phyloP scores from a whole-genome alignment of 2,888 invertebrate genomes.

The Melieria crassipennis region DNA sequence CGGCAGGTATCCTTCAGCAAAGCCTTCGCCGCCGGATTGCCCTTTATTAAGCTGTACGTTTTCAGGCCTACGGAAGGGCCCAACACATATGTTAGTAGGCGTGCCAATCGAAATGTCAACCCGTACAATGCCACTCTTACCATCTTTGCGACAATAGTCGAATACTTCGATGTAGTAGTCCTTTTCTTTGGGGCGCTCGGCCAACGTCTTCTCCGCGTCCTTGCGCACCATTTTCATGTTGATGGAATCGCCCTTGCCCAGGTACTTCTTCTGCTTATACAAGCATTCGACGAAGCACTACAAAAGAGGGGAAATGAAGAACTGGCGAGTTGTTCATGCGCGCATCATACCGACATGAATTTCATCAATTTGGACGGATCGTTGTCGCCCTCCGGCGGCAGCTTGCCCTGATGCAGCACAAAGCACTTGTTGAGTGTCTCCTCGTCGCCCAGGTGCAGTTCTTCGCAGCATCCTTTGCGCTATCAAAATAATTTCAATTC shows the following conservation, averaged over 20 bases:
- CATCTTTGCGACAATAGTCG: constrained; percentile 48
- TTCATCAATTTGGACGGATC: constrained; percentile 39
- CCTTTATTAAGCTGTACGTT: constrained; percentile 40
- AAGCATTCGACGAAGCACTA: constrained; percentile 53
- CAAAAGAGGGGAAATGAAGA: background rate
- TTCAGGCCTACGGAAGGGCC: constrained; percentile 30
- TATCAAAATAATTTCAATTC: constrained; percentile 10
- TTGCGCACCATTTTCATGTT: constrained; percentile 54
- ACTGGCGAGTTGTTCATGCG: background rate
- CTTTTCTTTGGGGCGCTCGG: constrained; percentile 47
- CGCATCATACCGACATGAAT: constrained; percentile 49
- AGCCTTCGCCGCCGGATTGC: constrained; percentile 40
- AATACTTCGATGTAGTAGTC: constrained; percentile 47
- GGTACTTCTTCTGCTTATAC: constrained; percentile 52
- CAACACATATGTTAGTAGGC: background rate
- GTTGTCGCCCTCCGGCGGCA: constrained; percentile 42
- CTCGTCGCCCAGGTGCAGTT: constrained; percentile 42
- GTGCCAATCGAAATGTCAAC: background rate
- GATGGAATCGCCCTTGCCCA: constrained; percentile 50
- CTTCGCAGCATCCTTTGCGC: constrained; percentile 47
- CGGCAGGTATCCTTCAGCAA: constrained; percentile 47
- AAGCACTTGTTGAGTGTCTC: constrained; percentile 47
- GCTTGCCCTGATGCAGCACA: constrained; percentile 46
- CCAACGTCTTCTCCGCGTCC: constrained; percentile 47
- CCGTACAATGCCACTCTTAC: constrained; percentile 25